Conservation (phyloP, 2,888 invertebrate genomes). For the Timandra comae region DNA sequence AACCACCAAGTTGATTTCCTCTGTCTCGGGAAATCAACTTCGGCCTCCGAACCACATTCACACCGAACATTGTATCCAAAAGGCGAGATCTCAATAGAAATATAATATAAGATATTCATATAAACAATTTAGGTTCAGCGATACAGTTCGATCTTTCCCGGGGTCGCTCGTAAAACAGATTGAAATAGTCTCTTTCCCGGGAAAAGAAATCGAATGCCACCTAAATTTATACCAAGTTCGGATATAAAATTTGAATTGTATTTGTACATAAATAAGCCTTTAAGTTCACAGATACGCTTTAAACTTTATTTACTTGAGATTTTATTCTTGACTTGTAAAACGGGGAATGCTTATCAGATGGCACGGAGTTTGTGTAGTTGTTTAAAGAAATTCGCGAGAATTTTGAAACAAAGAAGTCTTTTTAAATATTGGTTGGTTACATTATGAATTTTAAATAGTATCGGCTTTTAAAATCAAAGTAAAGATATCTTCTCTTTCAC, state of each 20-base stretch:
- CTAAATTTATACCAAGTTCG: constrained; percentile 13
- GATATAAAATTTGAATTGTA: constrained; percentile 41
- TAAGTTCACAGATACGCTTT: constrained; percentile 22
- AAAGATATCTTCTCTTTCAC: too few relatives aligned
- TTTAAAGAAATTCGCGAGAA: too few relatives aligned
- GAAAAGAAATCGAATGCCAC: constrained; percentile 34
- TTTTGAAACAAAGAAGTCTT: too few relatives aligned
- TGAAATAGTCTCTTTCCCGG: constrained; percentile 29
- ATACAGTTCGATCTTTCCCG: constrained; percentile 28
- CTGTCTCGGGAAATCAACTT: too few relatives aligned
- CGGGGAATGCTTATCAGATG: constrained; percentile 11
- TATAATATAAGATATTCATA: constrained; percentile 21
- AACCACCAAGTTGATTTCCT: too few relatives aligned
- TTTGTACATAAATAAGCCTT: constrained; percentile 34
- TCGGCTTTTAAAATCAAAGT: too few relatives aligned
- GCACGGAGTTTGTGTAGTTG: too few relatives aligned
- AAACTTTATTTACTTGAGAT: constrained; percentile 16
- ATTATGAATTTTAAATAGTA: too few relatives aligned
- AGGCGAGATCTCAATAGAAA: too few relatives aligned
- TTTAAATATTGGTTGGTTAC: too few relatives aligned
- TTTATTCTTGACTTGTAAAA: constrained; percentile 2
- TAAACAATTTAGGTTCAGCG: constrained; percentile 36
- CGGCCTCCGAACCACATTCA: too few relatives aligned
- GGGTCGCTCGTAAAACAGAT: constrained; percentile 36
- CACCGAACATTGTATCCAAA: too few relatives aligned